Evolutionary conservation across 92 coral and sea anemone species (phyloP).

Genomic region (Epizoanthus fatuus): DNA sequence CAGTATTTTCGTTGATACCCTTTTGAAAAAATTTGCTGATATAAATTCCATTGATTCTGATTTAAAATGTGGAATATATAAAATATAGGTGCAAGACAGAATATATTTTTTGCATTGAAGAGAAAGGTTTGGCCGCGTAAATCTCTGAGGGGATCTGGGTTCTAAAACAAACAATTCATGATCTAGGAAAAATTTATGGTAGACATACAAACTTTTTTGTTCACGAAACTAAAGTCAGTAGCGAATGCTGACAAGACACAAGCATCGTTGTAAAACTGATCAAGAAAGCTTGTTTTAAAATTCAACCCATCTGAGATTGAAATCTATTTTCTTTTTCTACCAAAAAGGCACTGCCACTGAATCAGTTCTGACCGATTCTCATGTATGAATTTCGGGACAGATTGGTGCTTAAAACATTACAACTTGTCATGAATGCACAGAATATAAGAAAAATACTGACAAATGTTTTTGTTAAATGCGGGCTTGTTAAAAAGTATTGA

Average conservation of each 20-base stretch:
- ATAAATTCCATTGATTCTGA: conserved; percentile 3
- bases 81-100: conserved; percentile 18
- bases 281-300: conserved; percentile 1
- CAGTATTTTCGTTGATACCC: conserved; percentile 28
- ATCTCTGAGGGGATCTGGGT: neutral
- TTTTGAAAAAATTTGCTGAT: conserved; percentile 17
- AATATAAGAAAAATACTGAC: neutral
- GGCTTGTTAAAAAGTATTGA: neutral
- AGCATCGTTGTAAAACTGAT: conserved; percentile 1
- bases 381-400: conserved; percentile 2
- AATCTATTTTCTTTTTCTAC: conserved; percentile 16
- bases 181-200: neutral
- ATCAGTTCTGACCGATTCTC: neutral
- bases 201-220: neutral
- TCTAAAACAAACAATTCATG: neutral
- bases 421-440: conserved; percentile 7
- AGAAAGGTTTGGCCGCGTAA: too few relatives aligned
- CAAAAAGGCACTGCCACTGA: conserved; percentile 23
- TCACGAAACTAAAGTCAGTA: neutral
- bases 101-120: conserved; percentile 10
- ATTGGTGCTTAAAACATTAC: conserved; percentile 7
- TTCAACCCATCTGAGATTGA: conserved; percentile 2
- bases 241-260: conserved; percentile 16
- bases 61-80: conserved; percentile 13
- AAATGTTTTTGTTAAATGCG: neutral